Evolutionary conservation across 2,888 invertebrate genomes (phyloP).

Genomic region (Lycocerus yunnanus): DNA sequence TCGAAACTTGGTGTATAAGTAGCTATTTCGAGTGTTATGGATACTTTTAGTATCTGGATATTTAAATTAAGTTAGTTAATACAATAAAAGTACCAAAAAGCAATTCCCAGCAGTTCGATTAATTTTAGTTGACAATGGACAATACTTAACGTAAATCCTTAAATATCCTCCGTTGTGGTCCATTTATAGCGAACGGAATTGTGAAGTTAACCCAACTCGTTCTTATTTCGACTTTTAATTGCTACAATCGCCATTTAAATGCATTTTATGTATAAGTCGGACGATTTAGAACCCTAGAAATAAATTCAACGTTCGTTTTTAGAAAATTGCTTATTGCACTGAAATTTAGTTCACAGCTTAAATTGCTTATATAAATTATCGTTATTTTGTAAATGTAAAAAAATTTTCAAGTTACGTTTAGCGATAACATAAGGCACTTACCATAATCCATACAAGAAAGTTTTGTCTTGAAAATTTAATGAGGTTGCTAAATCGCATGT

Average conservation of each 20-base stretch:
- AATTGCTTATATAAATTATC: background rate
- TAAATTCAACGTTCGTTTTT: background rate
- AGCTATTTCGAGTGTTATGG: too few relatives aligned
- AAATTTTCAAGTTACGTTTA: background rate
- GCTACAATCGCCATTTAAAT: constrained; percentile 32
- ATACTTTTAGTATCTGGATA: background rate
- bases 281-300: constrained; percentile 11
- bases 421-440: background rate
- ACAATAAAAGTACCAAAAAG: background rate
- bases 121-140: constrained; percentile 11
- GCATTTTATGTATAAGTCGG: constrained; percentile 28
- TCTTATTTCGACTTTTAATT: constrained; percentile 24
- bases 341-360: background rate
- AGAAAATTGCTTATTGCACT: background rate
- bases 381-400: background rate
- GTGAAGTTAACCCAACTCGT: constrained; percentile 19
- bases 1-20: too few relatives aligned
- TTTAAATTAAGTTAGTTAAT: background rate
- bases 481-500: background rate
- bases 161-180: constrained; percentile 18
- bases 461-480: background rate
- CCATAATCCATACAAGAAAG: background rate
- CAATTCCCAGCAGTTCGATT: background rate
- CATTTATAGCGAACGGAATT: constrained; percentile 14
- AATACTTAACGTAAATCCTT: constrained; percentile 13